A percentile compares a stretch with the other conserved stretches of the same genome.
Evolutionary conservation across 2,888 invertebrate species (phyloP).

Genomic region (Eustalomyia histrio): DNA sequence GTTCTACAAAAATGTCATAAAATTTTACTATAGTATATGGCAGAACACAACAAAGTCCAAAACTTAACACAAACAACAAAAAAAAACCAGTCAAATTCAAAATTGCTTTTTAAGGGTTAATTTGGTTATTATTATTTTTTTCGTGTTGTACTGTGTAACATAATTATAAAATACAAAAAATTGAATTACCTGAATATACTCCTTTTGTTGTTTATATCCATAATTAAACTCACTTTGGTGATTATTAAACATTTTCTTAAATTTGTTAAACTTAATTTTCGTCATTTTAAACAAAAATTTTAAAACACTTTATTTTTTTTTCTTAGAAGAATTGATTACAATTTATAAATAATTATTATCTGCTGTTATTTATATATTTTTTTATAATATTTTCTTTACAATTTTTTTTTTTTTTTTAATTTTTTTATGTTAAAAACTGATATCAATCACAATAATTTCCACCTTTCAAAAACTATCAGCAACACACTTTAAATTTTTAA

Average conservation of each 20-base stretch:
- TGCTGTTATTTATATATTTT: slow-evolving; percentile 6
- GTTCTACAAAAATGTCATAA: too few relatives aligned
- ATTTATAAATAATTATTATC: background rate
- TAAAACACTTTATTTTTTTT: background rate
- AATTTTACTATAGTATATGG: too few relatives aligned
- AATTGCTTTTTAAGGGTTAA: too few relatives aligned
- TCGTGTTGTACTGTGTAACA: too few relatives aligned
- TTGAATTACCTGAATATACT: slow-evolving; percentile 34
- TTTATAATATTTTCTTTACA: slow-evolving; percentile 7
- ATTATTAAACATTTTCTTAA: slow-evolving; percentile 18
- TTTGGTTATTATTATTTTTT: too few relatives aligned
- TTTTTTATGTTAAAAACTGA: slow-evolving; percentile 21
- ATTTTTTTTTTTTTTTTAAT: slow-evolving; percentile 26
- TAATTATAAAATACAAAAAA: too few relatives aligned
- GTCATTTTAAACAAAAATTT: slow-evolving; percentile 33
- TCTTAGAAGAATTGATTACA: background rate
- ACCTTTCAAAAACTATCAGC: slow-evolving; percentile 48
- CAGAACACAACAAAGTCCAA: too few relatives aligned
- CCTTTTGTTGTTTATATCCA: background rate
- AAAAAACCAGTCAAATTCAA: too few relatives aligned
- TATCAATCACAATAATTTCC: slow-evolving; percentile 56
- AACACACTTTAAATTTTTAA: slow-evolving; percentile 13
- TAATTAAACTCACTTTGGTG: background rate
- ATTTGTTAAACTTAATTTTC: slow-evolving; percentile 46
- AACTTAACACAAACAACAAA: too few relatives aligned